phyloP scores from a whole-genome alignment of 1,140 invertebrate species.

The Contarinia nasturtii region DNA sequence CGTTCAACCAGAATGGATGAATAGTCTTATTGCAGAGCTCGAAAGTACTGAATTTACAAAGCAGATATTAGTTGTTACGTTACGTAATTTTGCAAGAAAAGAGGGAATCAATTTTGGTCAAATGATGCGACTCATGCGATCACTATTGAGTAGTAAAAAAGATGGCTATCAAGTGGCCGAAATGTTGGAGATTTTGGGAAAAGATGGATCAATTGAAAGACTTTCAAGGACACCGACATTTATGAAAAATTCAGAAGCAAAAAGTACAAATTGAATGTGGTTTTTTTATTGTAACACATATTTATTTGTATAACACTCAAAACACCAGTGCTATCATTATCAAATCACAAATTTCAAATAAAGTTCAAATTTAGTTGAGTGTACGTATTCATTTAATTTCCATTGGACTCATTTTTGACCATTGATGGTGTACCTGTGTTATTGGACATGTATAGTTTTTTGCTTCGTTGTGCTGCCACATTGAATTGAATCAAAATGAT shows the following conservation, averaged over 20 bases:
- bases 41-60: conserved; percentile 9
- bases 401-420: no score
- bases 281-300: no score
- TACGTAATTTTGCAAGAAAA: conserved; percentile 36
- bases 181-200: conserved; percentile 75
- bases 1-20: background rate
- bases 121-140: conserved; percentile 53
- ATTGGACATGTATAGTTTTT: background rate
- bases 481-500: conserved; percentile 24
- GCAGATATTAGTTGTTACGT: conserved; percentile 26
- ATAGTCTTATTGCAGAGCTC: background rate
- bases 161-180: conserved; percentile 70
- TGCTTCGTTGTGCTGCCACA: conserved; percentile 14
- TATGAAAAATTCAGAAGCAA: background rate
- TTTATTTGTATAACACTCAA: no score
- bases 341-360: no score
- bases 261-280: no score
- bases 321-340: no score
- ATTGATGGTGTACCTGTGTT: no score
- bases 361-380: no score
- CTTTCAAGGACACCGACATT: conserved; percentile 11
- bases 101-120: conserved; percentile 39
- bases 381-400: no score
- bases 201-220: conserved; percentile 33
- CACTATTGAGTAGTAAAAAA: conserved; percentile 43